Evolutionary conservation across 2,888 invertebrate species (phyloP), one percentile per base, ranked within the genome.

Genomic region (Marasmarcha lunaedactyla): DNA sequence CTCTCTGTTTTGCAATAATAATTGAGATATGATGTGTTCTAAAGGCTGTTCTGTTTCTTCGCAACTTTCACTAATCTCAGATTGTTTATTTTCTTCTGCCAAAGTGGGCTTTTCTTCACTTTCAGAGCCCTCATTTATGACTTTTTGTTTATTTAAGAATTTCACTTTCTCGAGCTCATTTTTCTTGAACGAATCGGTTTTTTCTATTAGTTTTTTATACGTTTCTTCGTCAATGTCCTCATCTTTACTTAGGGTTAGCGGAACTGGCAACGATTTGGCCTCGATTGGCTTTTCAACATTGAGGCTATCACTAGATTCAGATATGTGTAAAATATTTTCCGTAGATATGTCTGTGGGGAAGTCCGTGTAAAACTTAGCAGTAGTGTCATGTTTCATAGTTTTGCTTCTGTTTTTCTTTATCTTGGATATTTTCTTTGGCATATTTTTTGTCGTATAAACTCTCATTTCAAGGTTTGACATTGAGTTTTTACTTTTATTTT

Each of bases 1-100:
- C 46, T 93, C 93, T 51, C 90, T 87, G 57, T 91, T 93, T 60
- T 93, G 91, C 87, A 93, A 89, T 3, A 95, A 71, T 10, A 94
- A 77, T 58, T 93, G 93, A 1, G 93, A 89, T 37, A 95, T 93
- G 36, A 95, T 90, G 69, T 93, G 86, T 68, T 92, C 90, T 51
- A 89, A 78, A 37, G 87, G 90, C 59, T 86, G 89, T 57, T 85
- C 85, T 13, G 54, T 56, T 42, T 73, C 73, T 52, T 79, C 71
- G 30, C 63, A 64, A 37, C 57, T 71, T 49, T 72, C 72, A 37
- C 50, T 48, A 9, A 62, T 54, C 4, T 20, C 20, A 20, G 3
- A 5, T 3, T 7, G 4, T 5, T 20, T 3, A 33, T 43, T 65
- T 54, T 47, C 45, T 40, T 67, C 59, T 10, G 46, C 45, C 27